Base-by-base conservation (phyloP, 2,113 vertebrate species). In the Anas platyrhynchos region DNA sequence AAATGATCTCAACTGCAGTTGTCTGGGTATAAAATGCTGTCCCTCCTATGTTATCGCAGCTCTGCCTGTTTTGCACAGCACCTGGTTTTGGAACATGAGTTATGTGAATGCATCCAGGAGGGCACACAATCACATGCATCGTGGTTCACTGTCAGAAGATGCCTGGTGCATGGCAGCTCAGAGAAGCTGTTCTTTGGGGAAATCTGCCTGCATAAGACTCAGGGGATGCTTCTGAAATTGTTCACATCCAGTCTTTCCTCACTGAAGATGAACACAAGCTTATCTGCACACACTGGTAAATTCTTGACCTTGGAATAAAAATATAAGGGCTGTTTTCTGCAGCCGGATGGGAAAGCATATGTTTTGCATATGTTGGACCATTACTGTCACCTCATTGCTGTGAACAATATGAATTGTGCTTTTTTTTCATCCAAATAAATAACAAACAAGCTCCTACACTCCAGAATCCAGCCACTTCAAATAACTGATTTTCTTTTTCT, bases 381-480 rank as follows among this genome's bases (percentile, higher is more conserved):
- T 44, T 72, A 36, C 73, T 91, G 34, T 56, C 61, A 73, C 59
- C 38, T 80, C 1, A 2, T 36, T 62, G 59, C 67, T 48, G 44
- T 44, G 43, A 86, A 56, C n/a, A 11, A 46, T 29, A 34, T 22
- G 44, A 23, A 9, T 5, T 5, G 26, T 50, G 32, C 27, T 89
- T 79, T 41, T 78, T 38, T 66, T 93, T 93, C 77, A 66, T 31
- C 38, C 65, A 74, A 14, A 84, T n/a, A 89, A 73, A 25, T 27
- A 61, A 17, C 43, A 86, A 77, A 46, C 20, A 58, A 23, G 8
- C 31, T 73, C 65, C 63, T 14, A 36, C 13, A 2, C 26, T 74
- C 66, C 2, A 3, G 63, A 41, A 41, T 68, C 5, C 36, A 67
- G 22, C 31, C 59, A 9, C 6, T 54, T 38, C 54, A 26, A 41